Conservation (phyloP, 2,113 vertebrate species). For the Urocynchramus pylzowi region DNA sequence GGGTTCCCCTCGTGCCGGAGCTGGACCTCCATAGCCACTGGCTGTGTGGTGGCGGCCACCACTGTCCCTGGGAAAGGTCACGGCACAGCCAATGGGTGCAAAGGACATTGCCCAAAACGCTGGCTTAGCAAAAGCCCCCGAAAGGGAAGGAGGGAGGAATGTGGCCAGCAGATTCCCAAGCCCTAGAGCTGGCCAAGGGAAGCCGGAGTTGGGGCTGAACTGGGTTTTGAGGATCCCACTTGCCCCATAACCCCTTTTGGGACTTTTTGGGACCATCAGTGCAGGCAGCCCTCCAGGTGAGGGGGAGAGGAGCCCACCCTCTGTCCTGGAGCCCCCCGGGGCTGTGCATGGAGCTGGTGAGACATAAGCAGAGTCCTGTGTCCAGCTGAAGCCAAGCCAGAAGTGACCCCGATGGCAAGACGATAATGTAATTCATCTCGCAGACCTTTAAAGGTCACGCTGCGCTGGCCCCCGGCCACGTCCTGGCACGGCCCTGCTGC, state of each 20-base stretch:
- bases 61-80: not conserved
- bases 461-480: not conserved
- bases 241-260: accelerated
- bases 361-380: not conserved
- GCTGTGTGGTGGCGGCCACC: accelerated
- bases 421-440: slow-evolving; percentile 41
- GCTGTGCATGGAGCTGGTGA: not conserved
- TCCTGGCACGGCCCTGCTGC: not conserved
- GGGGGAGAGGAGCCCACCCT: not conserved
- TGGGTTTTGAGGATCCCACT: accelerated
- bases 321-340: not conserved
- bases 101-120: slow-evolving; percentile 53
- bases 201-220: not conserved
- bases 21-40: not conserved
- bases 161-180: not conserved
- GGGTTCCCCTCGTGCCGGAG: not conserved
- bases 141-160: slow-evolving; percentile 47
- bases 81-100: not conserved
- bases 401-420: slow-evolving; percentile 6
- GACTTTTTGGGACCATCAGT: not conserved
- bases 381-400: slow-evolving; percentile 26
- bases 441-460: slow-evolving; percentile 65
- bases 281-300: accelerated
- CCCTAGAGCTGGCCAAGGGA: not conserved
- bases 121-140: slow-evolving; percentile 26